Base-by-base conservation (phyloP, 2,113 vertebrate genomes). In the Nothocercus nigrocapillus region DNA sequence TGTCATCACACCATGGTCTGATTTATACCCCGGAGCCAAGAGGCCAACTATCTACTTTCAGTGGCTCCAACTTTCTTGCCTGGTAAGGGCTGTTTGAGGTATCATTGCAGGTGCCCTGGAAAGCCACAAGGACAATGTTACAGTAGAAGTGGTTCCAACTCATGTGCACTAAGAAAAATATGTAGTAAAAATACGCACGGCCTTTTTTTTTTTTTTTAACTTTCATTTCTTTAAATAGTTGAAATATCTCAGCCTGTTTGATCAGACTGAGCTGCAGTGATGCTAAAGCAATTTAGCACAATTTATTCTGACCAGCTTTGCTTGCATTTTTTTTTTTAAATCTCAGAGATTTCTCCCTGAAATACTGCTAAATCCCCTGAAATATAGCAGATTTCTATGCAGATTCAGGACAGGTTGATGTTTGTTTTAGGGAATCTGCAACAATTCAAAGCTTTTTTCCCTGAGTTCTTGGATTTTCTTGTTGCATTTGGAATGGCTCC, bases 121-220 rank as follows among this genome's bases (percentile, higher is more conserved):
- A 67, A 80, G 0, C 54, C 8, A 10, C 2, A 3, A 1, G 13
- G 16, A 13, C 24, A 2, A 3, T 3, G 27, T 3, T 7, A n/a
- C 53, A 8, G 2, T 2, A 6, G 81, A 59, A 36, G 13, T 2
- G 40, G 47, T 49, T 47, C 58, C 18, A n/a, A 25, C 6, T 49
- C 49, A 49, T 49, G 12, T 12, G 9, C 28, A 1, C 25, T 45
- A 61, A n/a, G 42, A 17, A 53, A 34, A 21, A 67, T 56, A 44
- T 1, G 10, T 38, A 28, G 8, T 18, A 16, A 16, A 11, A 18
- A 51, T 9, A 22, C 21, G 11, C 7, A 18, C 13, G 36, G 7
- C 36, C 36, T 36, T 36, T 36, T 19, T 8, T 16, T 20, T 45
- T 9, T 53, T 68, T 34, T 68, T 34, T 30, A 45, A 0, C 13